Evolutionary conservation across 2,888 invertebrate genomes (phyloP).

Genomic region (Acronicta aceris): DNA sequence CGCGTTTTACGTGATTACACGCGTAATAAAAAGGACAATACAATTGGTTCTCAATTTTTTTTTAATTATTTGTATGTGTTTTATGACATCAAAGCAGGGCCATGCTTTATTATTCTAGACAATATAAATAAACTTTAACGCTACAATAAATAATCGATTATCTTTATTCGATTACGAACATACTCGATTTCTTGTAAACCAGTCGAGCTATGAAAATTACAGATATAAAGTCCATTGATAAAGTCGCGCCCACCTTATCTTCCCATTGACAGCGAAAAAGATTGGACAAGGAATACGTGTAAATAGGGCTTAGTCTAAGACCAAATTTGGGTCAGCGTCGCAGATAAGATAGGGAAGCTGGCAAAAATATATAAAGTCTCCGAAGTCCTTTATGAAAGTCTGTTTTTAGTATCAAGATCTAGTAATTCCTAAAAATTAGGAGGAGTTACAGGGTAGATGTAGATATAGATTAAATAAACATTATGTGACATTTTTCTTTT

Average conservation of each 20-base stretch:
- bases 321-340: conserved; percentile 33
- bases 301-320: conserved; percentile 43
- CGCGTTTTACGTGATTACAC: no score
- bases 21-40: no score
- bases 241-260: conserved; percentile 20
- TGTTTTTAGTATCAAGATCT: conserved; percentile 22
- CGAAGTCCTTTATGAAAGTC: conserved; percentile 30
- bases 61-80: no score
- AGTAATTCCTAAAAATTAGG: conserved; percentile 37
- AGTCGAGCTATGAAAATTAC: neutral
- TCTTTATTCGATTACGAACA: no score
- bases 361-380: conserved; percentile 35
- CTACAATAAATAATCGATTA: no score
- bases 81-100: no score
- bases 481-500: no score
- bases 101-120: no score
- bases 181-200: neutral
- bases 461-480: conserved; percentile 15
- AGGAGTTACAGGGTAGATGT: conserved; percentile 5
- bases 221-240: neutral
- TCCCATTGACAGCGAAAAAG: conserved; percentile 26
- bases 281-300: conserved; percentile 40
- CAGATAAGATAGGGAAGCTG: conserved; percentile 37
- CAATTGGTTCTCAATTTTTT: no score
- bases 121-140: no score